A percentile compares a stretch with the other conserved stretches of the same genome.
These are phyloP conservation scores for Fukomys damarensis DNA, from an alignment of 2,113 vertebrate genomes.

Conservation along the genomic window DNA sequence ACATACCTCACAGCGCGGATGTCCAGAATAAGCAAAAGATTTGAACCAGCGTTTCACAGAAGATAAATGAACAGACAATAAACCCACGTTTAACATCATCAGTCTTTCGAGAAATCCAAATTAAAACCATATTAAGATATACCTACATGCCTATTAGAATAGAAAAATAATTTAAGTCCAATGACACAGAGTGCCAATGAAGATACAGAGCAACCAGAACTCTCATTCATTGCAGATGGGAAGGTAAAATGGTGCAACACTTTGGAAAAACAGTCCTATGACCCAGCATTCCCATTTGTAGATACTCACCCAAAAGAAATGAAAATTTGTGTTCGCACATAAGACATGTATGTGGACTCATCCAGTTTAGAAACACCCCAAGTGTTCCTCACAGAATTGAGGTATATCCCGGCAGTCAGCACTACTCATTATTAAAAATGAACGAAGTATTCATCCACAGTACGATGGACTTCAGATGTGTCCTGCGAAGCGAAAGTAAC, in stretches of 20 bases:
- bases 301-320: not conserved
- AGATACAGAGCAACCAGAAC: not conserved
- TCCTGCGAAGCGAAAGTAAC: not conserved
- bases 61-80: not conserved
- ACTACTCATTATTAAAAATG: not conserved
- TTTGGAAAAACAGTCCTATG: not conserved
- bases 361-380: not conserved
- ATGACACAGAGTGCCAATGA: not conserved
- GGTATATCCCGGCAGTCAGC: not conserved
- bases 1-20: not conserved
- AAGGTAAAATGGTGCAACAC: not conserved
- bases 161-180: constrained; percentile 10
- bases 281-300: not conserved
- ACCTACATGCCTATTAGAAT: not conserved
- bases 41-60: constrained; percentile 36
- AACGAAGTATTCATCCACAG: accelerated
- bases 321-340: not conserved
- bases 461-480: accelerated
- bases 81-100: not conserved
- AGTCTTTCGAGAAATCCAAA: constrained; percentile 54
- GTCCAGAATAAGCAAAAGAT: constrained; percentile 13
- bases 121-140: constrained; percentile 56
- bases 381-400: not conserved
- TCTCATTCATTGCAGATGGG: not conserved
- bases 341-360: not conserved